These are phyloP conservation scores for Trissolcus japonicus DNA, from an alignment of 2,888 invertebrate genomes.

Conservation along the genomic window DNA sequence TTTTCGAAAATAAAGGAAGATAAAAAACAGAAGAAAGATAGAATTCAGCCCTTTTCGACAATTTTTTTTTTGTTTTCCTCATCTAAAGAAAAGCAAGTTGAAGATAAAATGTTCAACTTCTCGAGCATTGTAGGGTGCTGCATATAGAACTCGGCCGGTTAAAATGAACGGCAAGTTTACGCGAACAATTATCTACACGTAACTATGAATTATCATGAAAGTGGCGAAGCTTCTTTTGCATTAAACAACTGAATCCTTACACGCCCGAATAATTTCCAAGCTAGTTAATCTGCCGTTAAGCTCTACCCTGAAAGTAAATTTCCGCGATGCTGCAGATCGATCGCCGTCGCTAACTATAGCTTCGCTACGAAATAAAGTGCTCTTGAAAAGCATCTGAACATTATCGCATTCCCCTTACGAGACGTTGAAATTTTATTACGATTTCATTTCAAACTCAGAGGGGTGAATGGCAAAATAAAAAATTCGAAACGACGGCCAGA, in stretches of 20 bases:
- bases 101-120: neutral
- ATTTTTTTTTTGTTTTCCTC: too few species aligned
- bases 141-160: neutral
- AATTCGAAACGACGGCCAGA: neutral
- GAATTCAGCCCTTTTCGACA: neutral
- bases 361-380: constrained; percentile 25
- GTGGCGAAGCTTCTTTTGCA: constrained; percentile 28
- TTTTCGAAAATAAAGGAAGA: neutral
- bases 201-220: constrained; percentile 36
- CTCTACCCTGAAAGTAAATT: constrained; percentile 52
- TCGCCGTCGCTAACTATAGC: constrained; percentile 50
- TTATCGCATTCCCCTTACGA: constrained; percentile 14
- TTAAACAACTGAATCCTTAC: constrained; percentile 43
- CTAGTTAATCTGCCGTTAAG: constrained; percentile 56
- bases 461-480: neutral
- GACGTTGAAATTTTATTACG: too few species aligned
- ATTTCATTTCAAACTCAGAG: too few species aligned
- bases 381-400: constrained; percentile 25
- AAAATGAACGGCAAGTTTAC: constrained; percentile 16
- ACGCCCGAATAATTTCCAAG: constrained; percentile 48
- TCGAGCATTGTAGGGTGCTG: neutral
- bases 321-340: constrained; percentile 50
- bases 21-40: neutral
- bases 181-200: constrained; percentile 39
- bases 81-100: neutral